phyloP scores from a whole-genome alignment of 2,797 vertebrate genomes.

The Rhinogobio ventralis region DNA sequence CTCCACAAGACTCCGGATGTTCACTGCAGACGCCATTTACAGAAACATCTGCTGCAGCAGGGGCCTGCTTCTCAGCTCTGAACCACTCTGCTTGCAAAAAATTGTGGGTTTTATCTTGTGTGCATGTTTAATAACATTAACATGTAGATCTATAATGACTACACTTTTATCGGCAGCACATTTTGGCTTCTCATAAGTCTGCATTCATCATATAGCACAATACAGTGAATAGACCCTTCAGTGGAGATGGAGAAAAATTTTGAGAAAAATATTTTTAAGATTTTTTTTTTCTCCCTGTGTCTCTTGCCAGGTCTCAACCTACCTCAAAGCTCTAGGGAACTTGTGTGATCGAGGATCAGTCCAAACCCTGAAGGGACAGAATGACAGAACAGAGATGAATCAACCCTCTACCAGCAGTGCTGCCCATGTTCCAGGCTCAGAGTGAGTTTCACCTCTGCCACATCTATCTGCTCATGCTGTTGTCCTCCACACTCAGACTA shows the following conservation, averaged over 20 bases:
- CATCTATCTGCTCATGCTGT: slow-evolving; percentile 16
- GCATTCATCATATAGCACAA: not conserved
- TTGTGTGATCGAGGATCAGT: slow-evolving; percentile 68
- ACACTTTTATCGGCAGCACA: not conserved
- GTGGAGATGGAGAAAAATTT: not conserved
- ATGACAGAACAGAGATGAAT: slow-evolving; percentile 65
- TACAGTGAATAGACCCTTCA: not conserved
- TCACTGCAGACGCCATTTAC: slow-evolving; percentile 87
- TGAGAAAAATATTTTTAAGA: not conserved
- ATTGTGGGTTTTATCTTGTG: slow-evolving; percentile 77
- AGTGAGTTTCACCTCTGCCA: slow-evolving; percentile 79
- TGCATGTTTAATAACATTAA: not conserved
- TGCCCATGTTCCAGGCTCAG: slow-evolving; percentile 77
- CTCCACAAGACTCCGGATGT: slow-evolving; percentile 87
- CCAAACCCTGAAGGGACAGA: slow-evolving; percentile 59
- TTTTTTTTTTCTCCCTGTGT: slow-evolving; percentile 23
- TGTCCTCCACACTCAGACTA: not conserved
- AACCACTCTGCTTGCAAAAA: slow-evolving; percentile 86
- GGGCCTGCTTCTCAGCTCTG: slow-evolving; percentile 72
- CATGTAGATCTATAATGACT: not conserved
- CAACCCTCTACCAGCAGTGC: slow-evolving; percentile 76
- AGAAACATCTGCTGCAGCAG: slow-evolving; percentile 83
- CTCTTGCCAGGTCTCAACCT: slow-evolving; percentile 86
- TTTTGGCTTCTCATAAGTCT: not conserved
- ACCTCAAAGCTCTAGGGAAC: slow-evolving; percentile 83